Conservation (phyloP, 2,797 vertebrate genomes). For the Poecilia velifera region DNA sequence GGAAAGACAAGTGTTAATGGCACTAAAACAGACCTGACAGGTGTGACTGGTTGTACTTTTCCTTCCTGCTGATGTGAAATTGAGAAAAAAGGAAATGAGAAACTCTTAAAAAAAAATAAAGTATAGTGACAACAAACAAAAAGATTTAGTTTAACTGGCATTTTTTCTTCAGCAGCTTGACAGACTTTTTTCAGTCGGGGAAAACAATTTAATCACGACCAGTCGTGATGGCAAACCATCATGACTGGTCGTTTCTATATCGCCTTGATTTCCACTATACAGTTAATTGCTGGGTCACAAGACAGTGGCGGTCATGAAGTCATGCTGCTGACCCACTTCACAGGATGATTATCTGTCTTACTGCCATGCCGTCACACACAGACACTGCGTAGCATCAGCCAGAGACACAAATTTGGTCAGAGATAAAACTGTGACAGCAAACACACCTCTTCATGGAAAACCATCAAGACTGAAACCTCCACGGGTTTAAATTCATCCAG, state of each 20-base stretch:
- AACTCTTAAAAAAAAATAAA: not conserved
- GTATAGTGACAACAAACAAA: not conserved
- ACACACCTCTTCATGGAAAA: not conserved
- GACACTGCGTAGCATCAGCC: not conserved
- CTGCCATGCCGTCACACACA: not conserved
- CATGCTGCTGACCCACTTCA: not conserved
- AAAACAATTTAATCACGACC: not conserved
- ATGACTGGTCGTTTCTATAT: not conserved
- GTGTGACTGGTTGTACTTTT: slow-evolving; percentile 11
- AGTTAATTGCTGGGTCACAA: not conserved
- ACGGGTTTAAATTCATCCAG: not conserved
- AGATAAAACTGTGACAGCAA: not conserved
- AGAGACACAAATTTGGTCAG: not conserved
- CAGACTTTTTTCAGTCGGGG: not conserved
- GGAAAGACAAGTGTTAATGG: slow-evolving; percentile 1
- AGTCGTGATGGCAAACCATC: not conserved
- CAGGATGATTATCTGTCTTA: not conserved
- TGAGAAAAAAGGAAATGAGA: not conserved
- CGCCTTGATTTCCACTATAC: not conserved
- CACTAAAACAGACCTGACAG: not conserved
- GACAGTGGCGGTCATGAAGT: not conserved
- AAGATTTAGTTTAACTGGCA: not conserved
- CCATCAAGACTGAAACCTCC: not conserved
- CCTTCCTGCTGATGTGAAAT: not conserved
- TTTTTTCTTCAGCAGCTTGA: not conserved